Conservation (phyloP, 2,888 invertebrate species). For the Cloeon dipterum region DNA sequence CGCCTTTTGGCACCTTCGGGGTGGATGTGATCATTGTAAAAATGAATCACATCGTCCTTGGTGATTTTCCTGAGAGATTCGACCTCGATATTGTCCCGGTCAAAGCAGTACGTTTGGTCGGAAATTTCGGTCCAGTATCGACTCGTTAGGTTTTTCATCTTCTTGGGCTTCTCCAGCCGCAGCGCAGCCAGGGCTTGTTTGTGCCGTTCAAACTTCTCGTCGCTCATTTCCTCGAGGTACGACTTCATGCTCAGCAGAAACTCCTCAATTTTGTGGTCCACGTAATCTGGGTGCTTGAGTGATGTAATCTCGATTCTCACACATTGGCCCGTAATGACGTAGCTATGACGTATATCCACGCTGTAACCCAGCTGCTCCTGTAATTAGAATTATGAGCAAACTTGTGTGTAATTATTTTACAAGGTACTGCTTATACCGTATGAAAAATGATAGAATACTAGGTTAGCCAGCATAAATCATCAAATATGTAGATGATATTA, state of each 20-base stretch:
- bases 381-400: slow-evolving; percentile 9
- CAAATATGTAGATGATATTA: too few relatives aligned
- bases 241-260: slow-evolving; percentile 50
- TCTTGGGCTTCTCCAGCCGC: slow-evolving; percentile 78
- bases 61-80: slow-evolving; percentile 53
- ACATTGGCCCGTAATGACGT: slow-evolving; percentile 69
- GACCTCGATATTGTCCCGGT: slow-evolving; percentile 64
- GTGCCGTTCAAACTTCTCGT: slow-evolving; percentile 62
- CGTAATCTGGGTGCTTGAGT: slow-evolving; percentile 50
- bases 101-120: slow-evolving; percentile 75
- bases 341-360: slow-evolving; percentile 67
- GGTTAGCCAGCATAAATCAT: not conserved
- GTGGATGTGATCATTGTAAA: slow-evolving; percentile 39
- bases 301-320: slow-evolving; percentile 59
- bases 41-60: slow-evolving; percentile 55
- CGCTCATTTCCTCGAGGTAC: slow-evolving; percentile 43
- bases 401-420: too few relatives aligned
- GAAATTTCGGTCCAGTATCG: slow-evolving; percentile 70
- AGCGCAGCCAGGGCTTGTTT: slow-evolving; percentile 59
- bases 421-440: too few relatives aligned
- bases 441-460: not conserved
- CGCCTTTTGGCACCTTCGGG: slow-evolving; percentile 24
- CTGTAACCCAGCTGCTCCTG: slow-evolving; percentile 87
- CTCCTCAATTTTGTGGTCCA: slow-evolving; percentile 70
- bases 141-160: slow-evolving; percentile 42